A percentile compares a stretch with the other conserved stretches of the same genome.
Conservation (phyloP, 2,113 vertebrate species). For the Antennarius striatus region DNA sequence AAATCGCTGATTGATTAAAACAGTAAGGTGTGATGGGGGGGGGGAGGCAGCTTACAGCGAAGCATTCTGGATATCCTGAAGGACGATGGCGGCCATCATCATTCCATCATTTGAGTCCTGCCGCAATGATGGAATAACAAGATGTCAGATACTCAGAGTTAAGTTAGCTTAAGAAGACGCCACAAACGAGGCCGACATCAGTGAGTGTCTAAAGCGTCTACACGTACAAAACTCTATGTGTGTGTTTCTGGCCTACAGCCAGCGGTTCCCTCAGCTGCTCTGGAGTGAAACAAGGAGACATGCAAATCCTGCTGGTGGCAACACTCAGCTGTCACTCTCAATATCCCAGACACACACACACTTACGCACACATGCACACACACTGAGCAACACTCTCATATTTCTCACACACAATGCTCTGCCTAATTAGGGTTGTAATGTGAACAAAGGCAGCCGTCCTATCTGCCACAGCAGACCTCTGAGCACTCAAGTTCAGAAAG, state of each 20-base stretch:
- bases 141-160: too few relatives aligned
- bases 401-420: constrained; percentile 70
- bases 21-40: too few relatives aligned
- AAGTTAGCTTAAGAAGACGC: too few relatives aligned
- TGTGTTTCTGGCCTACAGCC: constrained; percentile 46
- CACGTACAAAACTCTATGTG: constrained; percentile 16
- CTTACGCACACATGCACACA: constrained; percentile 19
- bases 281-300: constrained; percentile 54
- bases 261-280: constrained; percentile 46
- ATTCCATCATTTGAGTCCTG: too few relatives aligned
- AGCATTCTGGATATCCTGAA: too few relatives aligned
- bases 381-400: constrained; percentile 39
- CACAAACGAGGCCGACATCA: too few relatives aligned
- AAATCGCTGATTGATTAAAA: too few relatives aligned
- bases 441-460: constrained; percentile 69
- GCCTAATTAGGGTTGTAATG: constrained; percentile 78
- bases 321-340: constrained; percentile 64
- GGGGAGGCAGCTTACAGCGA: too few relatives aligned
- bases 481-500: constrained; percentile 48
- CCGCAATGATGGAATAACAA: too few relatives aligned
- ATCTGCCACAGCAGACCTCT: constrained; percentile 64
- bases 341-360: constrained; percentile 42
- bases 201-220: background rate
- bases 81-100: too few relatives aligned
- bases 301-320: constrained; percentile 47